phyloP scores from a whole-genome alignment of 2,888 invertebrate species.

The Sylvicola cinctus region DNA sequence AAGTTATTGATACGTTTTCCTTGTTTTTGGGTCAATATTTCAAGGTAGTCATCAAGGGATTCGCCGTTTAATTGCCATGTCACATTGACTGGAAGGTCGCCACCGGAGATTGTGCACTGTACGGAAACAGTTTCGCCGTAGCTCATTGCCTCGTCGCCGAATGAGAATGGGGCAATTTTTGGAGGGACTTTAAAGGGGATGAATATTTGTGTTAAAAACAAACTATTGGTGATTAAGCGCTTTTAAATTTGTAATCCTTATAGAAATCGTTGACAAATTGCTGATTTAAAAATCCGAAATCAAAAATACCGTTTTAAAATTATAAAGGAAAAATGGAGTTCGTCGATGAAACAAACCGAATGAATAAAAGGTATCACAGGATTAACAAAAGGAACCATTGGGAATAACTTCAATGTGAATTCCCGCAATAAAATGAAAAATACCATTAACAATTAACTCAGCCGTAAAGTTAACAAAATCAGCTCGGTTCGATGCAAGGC shows the following conservation, averaged over 20 bases:
- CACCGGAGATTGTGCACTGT: constrained; percentile 29
- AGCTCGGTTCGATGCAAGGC: constrained; percentile 48
- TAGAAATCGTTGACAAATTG: too few relatives aligned
- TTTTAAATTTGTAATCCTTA: too few relatives aligned
- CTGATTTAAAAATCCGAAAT: too few relatives aligned
- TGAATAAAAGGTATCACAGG: too few relatives aligned
- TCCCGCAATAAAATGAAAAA: not conserved
- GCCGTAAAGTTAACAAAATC: constrained; percentile 46
- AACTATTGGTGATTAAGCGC: too few relatives aligned
- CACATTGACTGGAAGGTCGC: constrained; percentile 37
- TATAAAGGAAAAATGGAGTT: too few relatives aligned
- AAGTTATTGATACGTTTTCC: constrained; percentile 33
- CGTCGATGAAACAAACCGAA: too few relatives aligned
- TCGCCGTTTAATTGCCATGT: constrained; percentile 35
- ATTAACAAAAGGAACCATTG: too few relatives aligned
- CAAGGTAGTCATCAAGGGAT: constrained; percentile 20
- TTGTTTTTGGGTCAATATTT: constrained; percentile 27
- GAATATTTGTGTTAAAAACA: too few relatives aligned
- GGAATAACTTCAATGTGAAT: not conserved
- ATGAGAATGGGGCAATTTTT: constrained; percentile 49
- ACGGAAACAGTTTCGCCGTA: constrained; percentile 37
- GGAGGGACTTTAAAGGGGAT: constrained; percentile 40
- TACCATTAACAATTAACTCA: constrained; percentile 38
- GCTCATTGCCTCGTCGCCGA: constrained; percentile 49
- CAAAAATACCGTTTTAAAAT: too few relatives aligned